Evolutionary conservation across 2,113 vertebrate genomes (phyloP).

Genomic region (Sorex fumeus): DNA sequence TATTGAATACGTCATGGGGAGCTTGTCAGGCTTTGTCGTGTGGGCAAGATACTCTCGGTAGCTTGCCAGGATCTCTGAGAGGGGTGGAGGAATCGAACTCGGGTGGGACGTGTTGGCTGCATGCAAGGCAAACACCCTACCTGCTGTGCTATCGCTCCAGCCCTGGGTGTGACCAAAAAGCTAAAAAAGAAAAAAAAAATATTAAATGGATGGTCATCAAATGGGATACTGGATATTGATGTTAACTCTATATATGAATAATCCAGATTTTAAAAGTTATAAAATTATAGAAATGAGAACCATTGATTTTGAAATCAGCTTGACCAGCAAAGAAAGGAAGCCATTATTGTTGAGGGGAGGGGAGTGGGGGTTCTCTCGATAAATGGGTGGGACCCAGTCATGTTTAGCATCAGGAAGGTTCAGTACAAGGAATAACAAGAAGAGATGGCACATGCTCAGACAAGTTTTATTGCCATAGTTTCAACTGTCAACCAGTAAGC

Average conservation of each 20-base stretch:
- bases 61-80: too few species aligned
- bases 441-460: background rate
- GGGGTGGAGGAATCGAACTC: too few species aligned
- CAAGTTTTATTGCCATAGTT: background rate
- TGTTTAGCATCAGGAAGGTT: background rate
- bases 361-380: background rate
- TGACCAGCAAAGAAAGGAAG: background rate
- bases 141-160: too few species aligned
- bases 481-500: background rate
- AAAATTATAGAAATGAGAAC: background rate
- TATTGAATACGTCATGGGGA: too few species aligned
- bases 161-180: too few species aligned
- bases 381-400: background rate
- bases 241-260: slow-evolving; percentile 15
- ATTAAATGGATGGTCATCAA: too few species aligned
- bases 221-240: background rate
- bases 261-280: slow-evolving; percentile 9
- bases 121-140: too few species aligned
- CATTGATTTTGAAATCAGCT: background rate
- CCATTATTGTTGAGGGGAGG: background rate
- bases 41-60: too few species aligned
- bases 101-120: too few species aligned
- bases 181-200: too few species aligned
- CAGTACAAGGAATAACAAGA: background rate
- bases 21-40: too few species aligned